Evolutionary conservation across 2,113 vertebrate species (phyloP).

Genomic region (Leptodactylus fuscus): DNA sequence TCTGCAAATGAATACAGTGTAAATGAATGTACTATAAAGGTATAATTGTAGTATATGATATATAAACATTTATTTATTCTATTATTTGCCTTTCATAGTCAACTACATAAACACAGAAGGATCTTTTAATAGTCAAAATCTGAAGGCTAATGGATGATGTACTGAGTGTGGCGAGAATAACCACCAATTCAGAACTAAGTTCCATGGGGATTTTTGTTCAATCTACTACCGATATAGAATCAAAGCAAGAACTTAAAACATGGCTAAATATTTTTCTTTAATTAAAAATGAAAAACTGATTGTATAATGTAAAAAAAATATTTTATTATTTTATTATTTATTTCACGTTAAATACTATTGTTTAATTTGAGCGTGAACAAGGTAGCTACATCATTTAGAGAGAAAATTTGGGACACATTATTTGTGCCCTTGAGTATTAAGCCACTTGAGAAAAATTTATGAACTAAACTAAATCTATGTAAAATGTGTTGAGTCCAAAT

Average conservation of each 20-base stretch:
- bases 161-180: neutral
- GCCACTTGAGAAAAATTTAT: neutral
- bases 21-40: conserved; percentile 59
- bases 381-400: too few species aligned
- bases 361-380: too few species aligned
- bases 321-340: neutral
- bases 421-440: neutral
- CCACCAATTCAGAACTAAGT: neutral
- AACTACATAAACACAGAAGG: conserved; percentile 3
- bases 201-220: too few species aligned
- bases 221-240: too few species aligned
- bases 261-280: neutral
- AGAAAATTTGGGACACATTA: neutral
- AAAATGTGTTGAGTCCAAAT: too few species aligned
- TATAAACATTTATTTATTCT: conserved; percentile 47
- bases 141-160: neutral
- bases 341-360: neutral
- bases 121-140: neutral
- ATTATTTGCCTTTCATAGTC: neutral
- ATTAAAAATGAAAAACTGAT: neutral
- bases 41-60: conserved; percentile 21
- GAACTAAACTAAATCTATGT: too few species aligned
- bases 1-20: conserved; percentile 70
- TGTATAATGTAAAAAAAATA: neutral
- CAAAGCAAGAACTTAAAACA: too few species aligned